Percentiles rank a stretch among this genome's conserved stretches.
phyloP scores from a whole-genome alignment of 2,888 invertebrate genomes.

The Torymus texanus region DNA sequence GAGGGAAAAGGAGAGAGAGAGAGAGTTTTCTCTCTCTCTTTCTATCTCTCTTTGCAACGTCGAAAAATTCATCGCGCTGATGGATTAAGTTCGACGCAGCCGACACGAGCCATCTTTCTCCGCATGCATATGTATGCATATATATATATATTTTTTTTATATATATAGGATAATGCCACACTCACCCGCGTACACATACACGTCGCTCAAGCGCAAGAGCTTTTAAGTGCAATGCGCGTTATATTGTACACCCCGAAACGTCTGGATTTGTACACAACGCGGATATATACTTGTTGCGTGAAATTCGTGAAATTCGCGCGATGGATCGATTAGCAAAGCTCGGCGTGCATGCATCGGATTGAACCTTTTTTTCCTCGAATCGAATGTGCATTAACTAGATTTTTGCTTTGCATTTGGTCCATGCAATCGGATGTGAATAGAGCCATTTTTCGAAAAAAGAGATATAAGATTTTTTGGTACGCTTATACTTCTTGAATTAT shows the following conservation, averaged over 20 bases:
- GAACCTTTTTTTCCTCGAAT: too few relatives aligned
- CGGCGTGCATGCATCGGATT: background rate
- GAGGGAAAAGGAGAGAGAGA: too few relatives aligned
- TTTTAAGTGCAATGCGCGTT: slow-evolving; percentile 26
- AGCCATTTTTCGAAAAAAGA: slow-evolving; percentile 10
- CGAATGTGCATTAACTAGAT: too few relatives aligned
- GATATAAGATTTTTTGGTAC: slow-evolving; percentile 5
- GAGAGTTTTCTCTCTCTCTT: background rate
- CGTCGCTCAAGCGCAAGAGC: slow-evolving; percentile 14
- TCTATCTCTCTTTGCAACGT: slow-evolving; percentile 2
- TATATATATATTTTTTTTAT: too few relatives aligned
- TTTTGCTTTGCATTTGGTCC: too few relatives aligned
- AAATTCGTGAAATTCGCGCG: slow-evolving; percentile 9
- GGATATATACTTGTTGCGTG: slow-evolving; percentile 27
- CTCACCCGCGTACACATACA: too few relatives aligned
- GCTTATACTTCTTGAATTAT: too few relatives aligned
- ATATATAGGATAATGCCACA: too few relatives aligned
- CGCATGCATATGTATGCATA: background rate
- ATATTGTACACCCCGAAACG: background rate
- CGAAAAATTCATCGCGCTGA: slow-evolving; percentile 49
- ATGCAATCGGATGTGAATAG: too few relatives aligned
- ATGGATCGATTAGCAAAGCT: slow-evolving; percentile 27
- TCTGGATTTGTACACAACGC: background rate
- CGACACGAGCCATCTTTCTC: background rate
- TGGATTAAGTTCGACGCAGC: slow-evolving; percentile 37